Evolutionary conservation across 2,113 vertebrate genomes (phyloP), one percentile per base, ranked within the genome.

Genomic region (Rhabdomys dilectus): DNA sequence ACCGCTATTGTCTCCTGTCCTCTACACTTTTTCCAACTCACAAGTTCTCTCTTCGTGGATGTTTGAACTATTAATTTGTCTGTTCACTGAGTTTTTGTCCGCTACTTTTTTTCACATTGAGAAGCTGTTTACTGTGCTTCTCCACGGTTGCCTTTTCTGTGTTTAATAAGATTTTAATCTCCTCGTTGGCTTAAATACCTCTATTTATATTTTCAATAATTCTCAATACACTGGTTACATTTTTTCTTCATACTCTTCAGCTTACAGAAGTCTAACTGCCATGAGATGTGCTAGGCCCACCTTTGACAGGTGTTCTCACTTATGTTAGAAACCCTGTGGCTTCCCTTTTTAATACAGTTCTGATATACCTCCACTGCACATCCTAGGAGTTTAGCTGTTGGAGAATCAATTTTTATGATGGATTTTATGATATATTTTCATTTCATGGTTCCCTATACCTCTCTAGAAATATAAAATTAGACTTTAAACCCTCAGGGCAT

Each of bases 341-440:
- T 56, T 92, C 60, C 24, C 17, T 84, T 95, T 73, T 60, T 53
- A 77, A 11, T 81, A 12, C 51, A 62, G 78, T 94, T 95, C 48
- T 78, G 34, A 2, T 36, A 91, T 89, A 48, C 29, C 56, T 77
- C 48, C 26, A 15, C 19, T 42, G 31, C 56, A 3, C 22, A 91
- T 60, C 45, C 66, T 39, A 84, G 75, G 64, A 80, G 19, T 42
- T 11, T 68, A 66, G 60, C 36, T 88, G 21, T 75, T 68, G n/a
- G 39, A 68, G 66, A 51, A 92, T 92, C 62, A 58, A 90, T 84
- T 88, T 95, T 96, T 88, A 73, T 93, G 75, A 78, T 80, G 12
- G 72, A 8, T 89, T 97, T 94, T 78, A 93, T 75, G 58, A 53
- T 91, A 70, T 36, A 89, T 45, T 94, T 95, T 92, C 24, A 90